Evolutionary conservation across 2,113 vertebrate species (phyloP).

Genomic region (Microtus ochrogaster): DNA sequence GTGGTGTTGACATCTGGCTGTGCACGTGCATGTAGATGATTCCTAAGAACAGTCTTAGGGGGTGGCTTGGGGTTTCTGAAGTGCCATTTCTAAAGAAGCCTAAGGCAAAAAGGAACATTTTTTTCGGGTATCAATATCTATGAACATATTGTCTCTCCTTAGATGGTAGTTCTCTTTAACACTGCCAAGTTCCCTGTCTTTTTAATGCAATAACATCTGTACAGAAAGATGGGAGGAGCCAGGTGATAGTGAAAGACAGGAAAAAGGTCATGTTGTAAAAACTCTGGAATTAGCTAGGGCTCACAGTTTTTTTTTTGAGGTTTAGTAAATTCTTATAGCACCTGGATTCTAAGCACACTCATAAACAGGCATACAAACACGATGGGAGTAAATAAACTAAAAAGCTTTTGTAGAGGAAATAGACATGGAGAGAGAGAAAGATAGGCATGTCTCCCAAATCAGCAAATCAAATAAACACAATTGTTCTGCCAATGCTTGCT

Average conservation of each 20-base stretch:
- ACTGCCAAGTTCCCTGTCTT: background rate
- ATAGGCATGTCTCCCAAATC: conserved; percentile 60
- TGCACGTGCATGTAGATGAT: background rate
- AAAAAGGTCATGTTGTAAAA: background rate
- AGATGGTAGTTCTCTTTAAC: background rate
- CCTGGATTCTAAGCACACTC: background rate
- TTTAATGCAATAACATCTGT: conserved; percentile 12
- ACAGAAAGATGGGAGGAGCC: background rate
- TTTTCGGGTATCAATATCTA: background rate
- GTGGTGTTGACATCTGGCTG: background rate
- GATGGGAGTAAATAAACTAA: conserved; percentile 4
- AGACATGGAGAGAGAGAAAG: background rate
- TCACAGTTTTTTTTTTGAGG: background rate
- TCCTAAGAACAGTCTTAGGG: background rate
- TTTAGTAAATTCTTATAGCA: background rate
- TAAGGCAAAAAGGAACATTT: background rate
- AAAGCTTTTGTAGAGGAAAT: conserved; percentile 21
- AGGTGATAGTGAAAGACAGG: background rate
- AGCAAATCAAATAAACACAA: conserved; percentile 77
- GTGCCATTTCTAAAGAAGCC: conserved; percentile 18
- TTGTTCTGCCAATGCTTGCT: conserved; percentile 57
- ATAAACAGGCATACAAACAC: background rate
- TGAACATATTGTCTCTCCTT: background rate
- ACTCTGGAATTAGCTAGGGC: background rate
- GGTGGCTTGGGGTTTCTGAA: background rate